Conservation (phyloP, 2,113 vertebrate species). For the Muntiacus reevesi region DNA sequence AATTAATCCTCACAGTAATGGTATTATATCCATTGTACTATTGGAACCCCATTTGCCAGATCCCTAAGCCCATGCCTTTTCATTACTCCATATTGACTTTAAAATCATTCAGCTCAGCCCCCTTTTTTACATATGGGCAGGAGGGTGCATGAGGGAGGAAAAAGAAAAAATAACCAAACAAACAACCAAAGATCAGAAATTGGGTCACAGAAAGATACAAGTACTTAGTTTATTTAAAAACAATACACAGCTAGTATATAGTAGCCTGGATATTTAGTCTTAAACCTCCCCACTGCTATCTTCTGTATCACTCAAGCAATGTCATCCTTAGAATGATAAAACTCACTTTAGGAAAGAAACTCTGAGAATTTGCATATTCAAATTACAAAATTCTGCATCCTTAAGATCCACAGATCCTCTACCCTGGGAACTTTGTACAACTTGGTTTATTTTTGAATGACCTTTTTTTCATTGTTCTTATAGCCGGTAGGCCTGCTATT, state of each 20-base stretch:
- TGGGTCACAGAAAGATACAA: neutral
- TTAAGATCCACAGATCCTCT: neutral
- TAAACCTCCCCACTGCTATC: neutral
- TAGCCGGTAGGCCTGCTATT: neutral
- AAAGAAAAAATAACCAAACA: neutral
- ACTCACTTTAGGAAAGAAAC: neutral
- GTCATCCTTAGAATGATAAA: neutral
- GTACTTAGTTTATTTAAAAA: neutral
- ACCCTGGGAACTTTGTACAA: neutral
- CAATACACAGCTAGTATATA: neutral
- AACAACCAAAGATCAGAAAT: neutral
- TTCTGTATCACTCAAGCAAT: neutral
- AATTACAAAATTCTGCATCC: neutral
- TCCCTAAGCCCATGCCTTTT: neutral
- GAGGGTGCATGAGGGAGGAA: fast-evolving
- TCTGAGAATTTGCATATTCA: neutral
- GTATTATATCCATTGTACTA: neutral
- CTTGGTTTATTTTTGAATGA: neutral
- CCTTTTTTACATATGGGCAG: neutral
- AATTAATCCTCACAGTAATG: neutral
- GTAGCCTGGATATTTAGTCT: neutral
- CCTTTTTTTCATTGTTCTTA: neutral
- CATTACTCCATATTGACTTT: neutral
- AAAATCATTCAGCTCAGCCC: neutral
- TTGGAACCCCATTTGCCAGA: neutral